Base-by-base conservation (phyloP, 2,797 vertebrate species). In the Threskiornis aethiopicus region DNA sequence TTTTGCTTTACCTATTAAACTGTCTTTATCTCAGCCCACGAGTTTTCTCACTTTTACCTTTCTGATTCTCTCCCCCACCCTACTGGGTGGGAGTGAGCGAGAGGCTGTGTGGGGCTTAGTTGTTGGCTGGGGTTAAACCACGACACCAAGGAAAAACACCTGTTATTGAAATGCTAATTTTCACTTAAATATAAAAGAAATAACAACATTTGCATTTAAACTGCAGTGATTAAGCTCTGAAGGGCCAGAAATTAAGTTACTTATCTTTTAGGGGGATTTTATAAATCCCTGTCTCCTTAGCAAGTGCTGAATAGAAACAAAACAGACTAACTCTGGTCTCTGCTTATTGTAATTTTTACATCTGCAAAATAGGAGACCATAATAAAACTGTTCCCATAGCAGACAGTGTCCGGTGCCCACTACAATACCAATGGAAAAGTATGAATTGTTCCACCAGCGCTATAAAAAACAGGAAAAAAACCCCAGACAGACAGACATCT, bases 171-270 rank as follows among this genome's bases (percentile, higher is more conserved):
- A 95, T 62, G 54, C 3, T 90, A 62, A 44, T 90, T 96, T 93
- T 84, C 16, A 58, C 84, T 93, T 91, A 89, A 93, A 84, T 87
- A 72, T 39, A 84, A 79, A 87, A 94, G 25, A 95, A 93, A 93
- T 88, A 66, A 84, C 31, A 93, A 75, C 29, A 87, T 87, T 93
- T 93, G 52, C 83, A 93, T 94, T 94, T 87, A 80, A 97, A 93
- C 41, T 71, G 41, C n/a, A 75, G 11, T 1, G 11, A 92, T 90
- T 94, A 85, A 66, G 67, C 55, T 93, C 80, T 6, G 28, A 90
- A 96, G 65, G 44, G 33, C 18, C 59, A 97, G 59, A 96, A 95
- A 96, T 92, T 67, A 87, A 47, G 55, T 91, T 84, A 51, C 41
- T 90, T 95, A 82, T 87, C 80, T 96, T 96, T 84, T 41, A 19